A percentile compares a stretch with the other conserved stretches of the same genome.
phyloP scores from a whole-genome alignment of 2,113 vertebrate genomes.

The Elanoides forficatus region DNA sequence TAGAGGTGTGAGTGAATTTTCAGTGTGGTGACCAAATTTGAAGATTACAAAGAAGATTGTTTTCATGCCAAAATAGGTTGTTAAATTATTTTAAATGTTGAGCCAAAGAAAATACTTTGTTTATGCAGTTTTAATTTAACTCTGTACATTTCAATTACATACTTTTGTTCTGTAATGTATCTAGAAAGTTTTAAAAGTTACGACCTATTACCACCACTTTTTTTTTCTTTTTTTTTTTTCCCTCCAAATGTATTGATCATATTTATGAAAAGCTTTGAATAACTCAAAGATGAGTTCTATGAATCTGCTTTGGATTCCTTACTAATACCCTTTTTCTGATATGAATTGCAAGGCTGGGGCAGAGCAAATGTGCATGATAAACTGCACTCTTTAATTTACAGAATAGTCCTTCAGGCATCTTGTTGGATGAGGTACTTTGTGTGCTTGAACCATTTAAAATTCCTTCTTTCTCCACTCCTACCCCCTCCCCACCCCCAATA shows the following conservation, averaged over 20 bases:
- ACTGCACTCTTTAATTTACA: neutral
- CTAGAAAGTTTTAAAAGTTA: neutral
- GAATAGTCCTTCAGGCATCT: neutral
- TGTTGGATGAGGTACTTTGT: conserved; percentile 11
- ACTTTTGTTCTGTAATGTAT: neutral
- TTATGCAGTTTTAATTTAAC: neutral
- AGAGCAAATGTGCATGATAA: neutral
- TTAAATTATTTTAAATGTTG: neutral
- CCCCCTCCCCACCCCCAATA: neutral
- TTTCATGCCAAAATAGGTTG: neutral
- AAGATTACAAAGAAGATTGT: neutral
- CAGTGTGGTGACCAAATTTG: no score
- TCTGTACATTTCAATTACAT: neutral
- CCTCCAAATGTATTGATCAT: neutral
- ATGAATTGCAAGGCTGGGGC: neutral
- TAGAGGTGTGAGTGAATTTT: neutral
- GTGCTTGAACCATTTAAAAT: neutral
- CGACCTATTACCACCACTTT: neutral
- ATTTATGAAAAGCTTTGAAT: neutral
- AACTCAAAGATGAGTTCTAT: neutral
- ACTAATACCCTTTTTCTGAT: neutral
- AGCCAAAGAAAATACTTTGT: neutral
- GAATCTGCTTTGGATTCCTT: neutral
- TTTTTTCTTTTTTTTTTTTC: fast-evolving
- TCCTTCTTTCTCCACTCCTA: neutral